Evolutionary conservation across 2,888 invertebrate genomes (phyloP), one percentile per base, ranked within the genome.

Genomic region (Leucophenga montana): DNA sequence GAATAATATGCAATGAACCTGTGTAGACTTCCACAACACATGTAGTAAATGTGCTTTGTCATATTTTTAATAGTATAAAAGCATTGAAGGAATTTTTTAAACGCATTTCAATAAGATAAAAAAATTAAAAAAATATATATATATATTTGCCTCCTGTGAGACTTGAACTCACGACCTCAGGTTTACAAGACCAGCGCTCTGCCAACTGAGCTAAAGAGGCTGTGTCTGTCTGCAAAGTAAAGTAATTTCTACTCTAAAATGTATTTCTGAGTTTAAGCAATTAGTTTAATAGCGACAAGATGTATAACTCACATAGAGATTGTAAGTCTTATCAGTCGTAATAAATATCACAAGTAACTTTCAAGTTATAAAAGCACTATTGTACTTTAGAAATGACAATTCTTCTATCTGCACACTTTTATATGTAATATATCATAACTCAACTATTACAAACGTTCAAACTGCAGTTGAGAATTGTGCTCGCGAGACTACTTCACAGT

Each of bases 131-230:
- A 1, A 8, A 50, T 11, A 50, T 2, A n/a, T 2, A 18, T 4
- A 50, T 16, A 1, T 2, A 11, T 3, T 16, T 76, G 76, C 77
- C 77, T 73, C 57, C 77, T 77, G 77, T 76, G 76, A 76, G 75
- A 75, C 71, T 76, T 74, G 76, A 76, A 76, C 75, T 76, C 76
- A 76, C 77, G 76, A 73, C 76, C 76, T 69, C 77, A 76, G 77
- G 76, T 74, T 76, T 76, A 76, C 74, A 76, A 74, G 76, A 76
- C 76, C 77, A 76, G 74, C 69, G 77, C 75, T 76, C 77, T 75
- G 73, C 76, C 75, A 33, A 73, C 75, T 76, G 77, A 79, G 76
- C 75, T 71, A 71, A 75, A 70, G 70, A 79, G 81, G 72, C 75
- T n/a, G 8, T 39, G 39, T 39, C 9, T 39, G 11, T 71, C 57